Evolutionary conservation across 2,888 invertebrate genomes (phyloP), one percentile per base, ranked within the genome.

Genomic region (Limnephilus auricula): DNA sequence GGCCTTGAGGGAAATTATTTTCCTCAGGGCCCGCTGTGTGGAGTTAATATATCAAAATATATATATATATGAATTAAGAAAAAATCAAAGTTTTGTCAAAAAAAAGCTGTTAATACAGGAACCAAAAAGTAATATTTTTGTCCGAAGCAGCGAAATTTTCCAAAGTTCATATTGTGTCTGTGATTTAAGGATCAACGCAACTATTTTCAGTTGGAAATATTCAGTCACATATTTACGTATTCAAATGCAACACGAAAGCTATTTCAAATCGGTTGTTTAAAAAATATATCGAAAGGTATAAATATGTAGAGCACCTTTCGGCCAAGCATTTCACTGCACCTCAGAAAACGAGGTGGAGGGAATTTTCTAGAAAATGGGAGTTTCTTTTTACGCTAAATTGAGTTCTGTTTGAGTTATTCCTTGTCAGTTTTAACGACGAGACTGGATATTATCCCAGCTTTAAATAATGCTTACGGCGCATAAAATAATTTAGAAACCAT

Each of bases 321-420:
- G 5, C 31, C 12, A 50, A 82, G 40, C 30, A 30, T 31, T 89
- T n/a, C 32, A 31, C 37, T 87, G 90, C 84, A 86, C 80, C 90
- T 91, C 80, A 84, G 90, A 79, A 89, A 92, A 92, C 83, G 89
- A 86, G 91, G 89, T 92, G 86, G 90, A 90, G 90, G 79, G 91
- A 91, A 91, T 89, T 87, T 89, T 89, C 89, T 78, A 89, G 93
- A 92, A 92, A 93, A 95, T 95, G 95, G 94, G 95, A 95, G 95
- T 96, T 96, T 96, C 96, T 96, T 95, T 96, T 96, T 95, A 95
- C 95, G 94, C 95, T 94, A 94, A 96, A 95, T 96, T 96, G 95
- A 95, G 95, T 95, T 95, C 95, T 95, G 95, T 96, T 96, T 96
- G 96, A 96, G 96, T 96, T 96, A 96, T 96, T 95, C 95, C 95